Base-by-base conservation (phyloP, 2,797 vertebrate species). In the Loris lydekkerianus region DNA sequence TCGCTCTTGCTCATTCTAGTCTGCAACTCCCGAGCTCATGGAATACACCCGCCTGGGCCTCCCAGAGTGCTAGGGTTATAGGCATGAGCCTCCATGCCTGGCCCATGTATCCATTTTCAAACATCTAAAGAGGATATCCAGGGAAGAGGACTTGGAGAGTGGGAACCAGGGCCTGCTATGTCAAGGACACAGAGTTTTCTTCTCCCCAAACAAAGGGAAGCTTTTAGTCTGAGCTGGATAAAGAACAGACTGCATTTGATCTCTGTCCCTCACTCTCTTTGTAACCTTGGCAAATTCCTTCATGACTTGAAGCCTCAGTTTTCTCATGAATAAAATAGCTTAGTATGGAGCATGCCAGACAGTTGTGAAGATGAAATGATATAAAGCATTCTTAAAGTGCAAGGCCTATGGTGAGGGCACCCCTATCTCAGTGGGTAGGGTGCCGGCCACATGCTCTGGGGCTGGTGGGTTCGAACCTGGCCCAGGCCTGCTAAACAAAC, bases 201-300 rank as follows among this genome's bases (percentile, higher is more conserved):
- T n/a, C 3, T 60, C 34, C 4, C 13, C 0, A 83, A 94, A 61
- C 15, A 23, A n/a, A 60, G 43, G 27, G 31, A 53, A 27, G 14
- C n/a, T 40, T 87, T 84, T 21, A 65, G 49, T 86, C 46, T 10
- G n/a, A 91, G 85, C n/a, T 63, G 46, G 61, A 63, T 65, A 58
- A 92, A 90, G 15, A 89, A 65, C 29, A 91, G 40, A n/a, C 4
- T 83, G 49, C 29, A 6, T 37, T 72, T 73, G 67, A n/a, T 84
- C 34, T 86, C 65, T 84, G 31, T 43, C 58, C 23, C 21, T 84
- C n/a, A 91, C 15, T 10, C 67, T 61, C 49, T 86, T 73, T 61
- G 29, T 70, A 75, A 70, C 25, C 86, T 81, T 49, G 72, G n/a
- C 31, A 81, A 78, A 40, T 82, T 86, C 49, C 61, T 73, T 93